Evolutionary conservation across 2,797 vertebrate genomes (phyloP).

Genomic region (Heteromormyrus szaboi): DNA sequence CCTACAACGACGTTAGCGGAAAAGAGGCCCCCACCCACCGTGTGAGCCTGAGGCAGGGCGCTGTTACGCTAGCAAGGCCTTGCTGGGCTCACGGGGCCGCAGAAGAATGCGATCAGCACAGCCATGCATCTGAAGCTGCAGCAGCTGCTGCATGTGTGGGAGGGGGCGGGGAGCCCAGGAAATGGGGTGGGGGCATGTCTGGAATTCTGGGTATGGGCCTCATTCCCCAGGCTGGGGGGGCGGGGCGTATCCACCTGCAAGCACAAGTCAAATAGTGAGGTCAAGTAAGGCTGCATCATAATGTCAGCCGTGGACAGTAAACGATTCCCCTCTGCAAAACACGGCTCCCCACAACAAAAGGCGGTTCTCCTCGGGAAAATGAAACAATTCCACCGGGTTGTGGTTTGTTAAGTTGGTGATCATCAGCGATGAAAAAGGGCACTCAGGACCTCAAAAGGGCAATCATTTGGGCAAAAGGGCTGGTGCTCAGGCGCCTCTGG

Average conservation of each 20-base stretch:
- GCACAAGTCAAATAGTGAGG: not conserved
- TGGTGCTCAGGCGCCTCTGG: no score
- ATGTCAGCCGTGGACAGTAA: not conserved
- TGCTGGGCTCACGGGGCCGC: not conserved
- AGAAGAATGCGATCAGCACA: not conserved
- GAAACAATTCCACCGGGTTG: not conserved
- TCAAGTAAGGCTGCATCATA: not conserved
- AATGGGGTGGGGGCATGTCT: not conserved
- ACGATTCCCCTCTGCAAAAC: not conserved
- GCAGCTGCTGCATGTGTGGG: not conserved
- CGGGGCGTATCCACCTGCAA: not conserved
- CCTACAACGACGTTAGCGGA: not conserved
- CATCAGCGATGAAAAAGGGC: not conserved
- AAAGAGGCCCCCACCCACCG: not conserved
- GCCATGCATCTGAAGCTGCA: not conserved
- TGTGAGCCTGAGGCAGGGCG: not conserved
- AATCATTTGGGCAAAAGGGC: not conserved
- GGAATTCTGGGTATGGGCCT: not conserved
- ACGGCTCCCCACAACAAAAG: not conserved
- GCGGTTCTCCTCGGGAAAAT: not conserved
- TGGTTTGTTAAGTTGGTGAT: not conserved
- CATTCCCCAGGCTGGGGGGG: not conserved
- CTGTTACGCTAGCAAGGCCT: not conserved
- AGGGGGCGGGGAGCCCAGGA: not conserved
- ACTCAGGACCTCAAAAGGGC: not conserved